phyloP scores from a whole-genome alignment of 2,888 invertebrate genomes.

The Latrodectus hesperus region DNA sequence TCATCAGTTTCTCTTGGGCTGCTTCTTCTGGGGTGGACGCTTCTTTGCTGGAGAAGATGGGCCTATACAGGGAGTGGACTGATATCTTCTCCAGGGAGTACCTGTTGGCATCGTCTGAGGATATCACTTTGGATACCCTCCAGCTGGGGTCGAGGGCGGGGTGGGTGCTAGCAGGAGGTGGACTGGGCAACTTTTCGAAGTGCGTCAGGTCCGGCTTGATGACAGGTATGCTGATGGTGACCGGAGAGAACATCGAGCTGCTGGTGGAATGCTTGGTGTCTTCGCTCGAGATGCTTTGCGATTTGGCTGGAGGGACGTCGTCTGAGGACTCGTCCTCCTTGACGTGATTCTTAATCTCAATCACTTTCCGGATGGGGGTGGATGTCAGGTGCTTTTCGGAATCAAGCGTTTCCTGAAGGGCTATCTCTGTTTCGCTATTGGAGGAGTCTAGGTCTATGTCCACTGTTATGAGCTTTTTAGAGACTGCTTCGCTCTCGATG shows the following conservation, averaged over 20 bases:
- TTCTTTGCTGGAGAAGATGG: conserved; percentile 51
- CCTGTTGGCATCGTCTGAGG: conserved; percentile 10
- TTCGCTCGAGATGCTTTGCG: background rate
- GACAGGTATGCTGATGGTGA: conserved; percentile 60
- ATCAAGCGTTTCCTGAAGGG: background rate
- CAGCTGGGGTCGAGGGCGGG: conserved; percentile 34
- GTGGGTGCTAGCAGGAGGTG: conserved; percentile 52
- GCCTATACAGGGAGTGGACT: conserved; percentile 52
- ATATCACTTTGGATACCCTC: conserved; percentile 17
- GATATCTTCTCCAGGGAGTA: conserved; percentile 33
- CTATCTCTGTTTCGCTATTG: background rate
- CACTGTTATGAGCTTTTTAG: conserved; percentile 18
- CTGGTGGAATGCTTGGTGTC: conserved; percentile 1
- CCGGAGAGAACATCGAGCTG: conserved; percentile 28
- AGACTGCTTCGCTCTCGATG: background rate
- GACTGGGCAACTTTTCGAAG: conserved; percentile 55
- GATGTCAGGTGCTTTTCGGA: conserved; percentile 38
- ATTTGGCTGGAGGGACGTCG: conserved; percentile 21
- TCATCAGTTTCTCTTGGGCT: conserved; percentile 26
- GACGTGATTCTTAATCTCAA: conserved; percentile 29
- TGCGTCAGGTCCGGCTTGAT: conserved; percentile 61
- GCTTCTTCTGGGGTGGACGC: background rate
- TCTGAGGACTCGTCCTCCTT: conserved; percentile 37
- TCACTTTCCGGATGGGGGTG: conserved; percentile 49
- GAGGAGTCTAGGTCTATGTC: conserved; percentile 24